Conservation (phyloP, 2,888 invertebrate genomes). For the Gandaritis pyraliata region DNA sequence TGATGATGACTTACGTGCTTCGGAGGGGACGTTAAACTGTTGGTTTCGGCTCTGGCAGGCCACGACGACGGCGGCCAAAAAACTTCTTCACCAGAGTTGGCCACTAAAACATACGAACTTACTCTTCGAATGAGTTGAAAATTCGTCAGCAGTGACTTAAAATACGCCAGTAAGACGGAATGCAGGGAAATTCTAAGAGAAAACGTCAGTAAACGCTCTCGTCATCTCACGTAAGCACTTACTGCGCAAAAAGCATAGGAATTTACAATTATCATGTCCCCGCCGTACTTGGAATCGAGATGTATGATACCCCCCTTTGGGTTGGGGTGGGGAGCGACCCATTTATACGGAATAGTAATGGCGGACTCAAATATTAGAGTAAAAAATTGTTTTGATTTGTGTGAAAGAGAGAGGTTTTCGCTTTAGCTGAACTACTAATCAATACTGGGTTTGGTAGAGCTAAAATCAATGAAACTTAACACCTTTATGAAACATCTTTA, state of each 20-base stretch:
- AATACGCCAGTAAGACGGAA: slow-evolving; percentile 38
- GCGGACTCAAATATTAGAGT: slow-evolving; percentile 52
- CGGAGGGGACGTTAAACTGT: no score
- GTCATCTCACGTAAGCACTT: slow-evolving; percentile 28
- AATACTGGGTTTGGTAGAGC: no score
- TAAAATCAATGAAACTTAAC: no score
- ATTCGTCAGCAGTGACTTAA: neutral
- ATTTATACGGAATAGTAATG: slow-evolving; percentile 65
- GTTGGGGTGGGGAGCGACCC: slow-evolving; percentile 56
- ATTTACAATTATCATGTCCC: slow-evolving; percentile 58
- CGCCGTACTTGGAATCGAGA: slow-evolving; percentile 61
- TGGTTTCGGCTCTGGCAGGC: no score
- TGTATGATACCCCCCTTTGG: slow-evolving; percentile 50
- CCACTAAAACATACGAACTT: no score
- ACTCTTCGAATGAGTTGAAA: neutral
- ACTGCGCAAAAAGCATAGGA: slow-evolving; percentile 50
- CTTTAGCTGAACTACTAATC: neutral
- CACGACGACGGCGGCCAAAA: no score
- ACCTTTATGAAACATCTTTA: no score
- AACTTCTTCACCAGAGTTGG: no score
- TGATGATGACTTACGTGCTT: no score
- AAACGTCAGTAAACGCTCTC: slow-evolving; percentile 25
- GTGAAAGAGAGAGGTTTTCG: slow-evolving; percentile 22
- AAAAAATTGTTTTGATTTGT: slow-evolving; percentile 52
- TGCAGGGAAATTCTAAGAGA: slow-evolving; percentile 47